Base-by-base conservation (phyloP, 1,140 invertebrate species). In the Heliconius congener region DNA sequence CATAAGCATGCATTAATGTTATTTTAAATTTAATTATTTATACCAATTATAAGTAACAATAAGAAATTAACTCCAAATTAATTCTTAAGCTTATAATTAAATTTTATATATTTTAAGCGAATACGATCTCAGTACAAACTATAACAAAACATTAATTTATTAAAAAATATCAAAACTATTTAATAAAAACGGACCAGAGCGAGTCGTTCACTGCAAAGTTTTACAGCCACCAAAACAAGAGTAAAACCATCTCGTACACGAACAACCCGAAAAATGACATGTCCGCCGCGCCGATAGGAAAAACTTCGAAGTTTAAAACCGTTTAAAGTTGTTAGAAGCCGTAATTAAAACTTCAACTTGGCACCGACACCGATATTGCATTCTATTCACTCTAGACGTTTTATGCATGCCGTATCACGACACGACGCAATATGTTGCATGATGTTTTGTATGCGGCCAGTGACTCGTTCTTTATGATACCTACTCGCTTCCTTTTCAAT, bases 341-440 rank as follows among this genome's bases (percentile, higher is more conserved):
- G 27, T 80, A 80, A 81, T 81, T 81, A 81, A 81, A 81, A 81
- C 71, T 81, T 81, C 39, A 73, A 39, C 75, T 71, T 72, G 71
- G 71, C 39, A 70, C n/a, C 74, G 55, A 55, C 70, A 72, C 73
- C 79, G 79, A 73, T 81, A 81, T 77, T 77, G 72, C 79, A 81
- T 55, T 81, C 71, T 70, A 66, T 66, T 66, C 60, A 66, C 30
- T 52, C n/a, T 73, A 73, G 39, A 42, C 52, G 73, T 73, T 78
- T 71, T 71, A 74, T 77, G 75, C 79, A 80, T 50, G 27, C 39
- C 66, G 73, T 71, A 75, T 79, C 60, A 73, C 73, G 30, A 42
- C 60, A 76, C 71, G 70, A 73, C 74, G 74, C 79, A 77, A 77
- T 80, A 77, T 73, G 74, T 77, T 77, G 79, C 75, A 60, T 80